Base-by-base conservation (phyloP, 2,113 vertebrate genomes). In the Phrynosoma blainvillii region DNA sequence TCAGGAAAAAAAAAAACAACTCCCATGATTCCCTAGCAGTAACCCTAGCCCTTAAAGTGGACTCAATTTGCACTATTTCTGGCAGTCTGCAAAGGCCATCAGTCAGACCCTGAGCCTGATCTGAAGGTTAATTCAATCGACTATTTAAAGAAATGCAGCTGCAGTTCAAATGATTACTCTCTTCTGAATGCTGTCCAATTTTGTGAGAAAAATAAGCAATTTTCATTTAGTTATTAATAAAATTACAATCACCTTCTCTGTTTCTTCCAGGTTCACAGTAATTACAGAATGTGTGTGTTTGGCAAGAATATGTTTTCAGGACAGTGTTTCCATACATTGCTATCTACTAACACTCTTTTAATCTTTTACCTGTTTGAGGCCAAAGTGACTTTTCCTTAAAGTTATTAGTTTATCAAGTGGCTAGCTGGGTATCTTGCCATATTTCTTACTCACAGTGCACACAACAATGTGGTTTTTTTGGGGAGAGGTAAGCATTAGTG, bases 361-460 rank as follows among this genome's bases (percentile, higher is more conserved):
- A 77, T 85, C 36, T 21, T 56, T 77, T 21, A 62, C 56, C 52
- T 65, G 79, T 21, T 82, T 84, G 12, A 54, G 13, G 2, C 16
- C 52, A 0, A 0, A 0, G 0, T 74, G 8, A 21, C 8, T 66
- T 9, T 78, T 71, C 2, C 11, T 77, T 47, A 32, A 18, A 21
- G 10, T 54, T 0, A 0, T 2, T 27, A 82, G 40, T 79, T 80
- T 87, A 80, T 40, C 81, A 65, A 65, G 25, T 0, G 1, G 4
- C 23, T 87, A 47, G 16, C 40, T n/a, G 59, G 74, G 10, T 71
- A 32, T 62, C 20, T 42, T 74, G 1, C 14, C 30, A 23, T 59
- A 68, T 84, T 54, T 75, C 10, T 23, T 90, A 47, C 3, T 20
- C 0, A 0, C 65, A 36, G 1, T 83, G 70, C 66, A 70, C 36